Evolutionary conservation across 1,140 invertebrate species (phyloP).

Genomic region (Papilio dardanus): DNA sequence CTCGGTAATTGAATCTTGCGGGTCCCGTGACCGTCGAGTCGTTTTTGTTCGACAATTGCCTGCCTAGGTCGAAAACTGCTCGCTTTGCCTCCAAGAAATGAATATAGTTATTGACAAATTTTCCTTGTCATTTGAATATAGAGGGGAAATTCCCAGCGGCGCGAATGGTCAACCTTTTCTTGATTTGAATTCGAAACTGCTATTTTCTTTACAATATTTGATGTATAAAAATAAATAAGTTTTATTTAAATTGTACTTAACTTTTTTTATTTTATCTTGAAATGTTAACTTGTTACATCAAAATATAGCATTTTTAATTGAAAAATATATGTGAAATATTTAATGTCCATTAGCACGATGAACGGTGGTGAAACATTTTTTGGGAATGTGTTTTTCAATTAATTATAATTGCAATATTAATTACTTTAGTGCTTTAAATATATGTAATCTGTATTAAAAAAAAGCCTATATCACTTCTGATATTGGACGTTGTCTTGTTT

Average conservation of each 20-base stretch:
- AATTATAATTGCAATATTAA: not conserved
- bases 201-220: constrained; percentile 4
- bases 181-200: constrained; percentile 9
- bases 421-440: not conserved
- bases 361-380: not conserved
- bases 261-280: too few relatives aligned
- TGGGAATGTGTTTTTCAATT: not conserved
- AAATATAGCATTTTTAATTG: too few relatives aligned
- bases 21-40: constrained; percentile 43
- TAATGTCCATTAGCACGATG: not conserved
- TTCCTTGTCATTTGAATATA: constrained; percentile 36
- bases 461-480: not conserved
- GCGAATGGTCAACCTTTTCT: constrained; percentile 26
- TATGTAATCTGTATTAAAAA: not conserved
- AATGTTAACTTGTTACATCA: not conserved
- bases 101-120: constrained; percentile 38
- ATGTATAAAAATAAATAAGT: not conserved
- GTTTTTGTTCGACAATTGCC: constrained; percentile 41
- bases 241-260: constrained; percentile 30
- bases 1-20: constrained; percentile 58
- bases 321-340: not conserved
- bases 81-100: constrained; percentile 34
- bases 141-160: constrained; percentile 18
- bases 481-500: constrained; percentile 47
- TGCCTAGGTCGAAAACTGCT: constrained; percentile 47